phyloP scores from a whole-genome alignment of 2,888 invertebrate species.

The Pristionchus entomophagus region DNA sequence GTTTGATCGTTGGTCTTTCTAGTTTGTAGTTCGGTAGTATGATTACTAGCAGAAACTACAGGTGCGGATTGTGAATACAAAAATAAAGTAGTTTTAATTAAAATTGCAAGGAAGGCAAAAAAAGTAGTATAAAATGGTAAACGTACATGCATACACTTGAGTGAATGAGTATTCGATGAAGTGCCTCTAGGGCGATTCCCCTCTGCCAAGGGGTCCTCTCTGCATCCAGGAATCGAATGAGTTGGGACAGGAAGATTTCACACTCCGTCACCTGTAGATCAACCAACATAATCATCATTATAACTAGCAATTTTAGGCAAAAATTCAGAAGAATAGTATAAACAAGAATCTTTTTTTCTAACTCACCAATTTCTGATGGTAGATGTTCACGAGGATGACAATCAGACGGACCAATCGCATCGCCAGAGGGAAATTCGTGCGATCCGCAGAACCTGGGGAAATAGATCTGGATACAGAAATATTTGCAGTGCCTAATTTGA shows the following conservation, averaged over 20 bases:
- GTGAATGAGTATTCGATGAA: conserved; percentile 93
- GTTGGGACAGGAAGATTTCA: conserved; percentile 95
- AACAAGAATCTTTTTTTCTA: background rate
- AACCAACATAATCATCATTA: background rate
- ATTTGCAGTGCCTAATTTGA: background rate
- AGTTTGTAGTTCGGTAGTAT: too few relatives aligned
- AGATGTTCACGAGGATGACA: conserved; percentile 90
- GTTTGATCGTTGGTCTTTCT: too few relatives aligned
- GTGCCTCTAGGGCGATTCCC: conserved; percentile 92
- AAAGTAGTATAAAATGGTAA: background rate
- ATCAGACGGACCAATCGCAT: conserved; percentile 94
- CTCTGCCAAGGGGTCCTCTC: conserved; percentile 97
- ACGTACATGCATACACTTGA: conserved; percentile 82
- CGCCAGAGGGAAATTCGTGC: conserved; percentile 96
- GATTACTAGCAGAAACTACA: too few relatives aligned
- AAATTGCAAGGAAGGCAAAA: too few relatives aligned
- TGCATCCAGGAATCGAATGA: conserved; percentile 96
- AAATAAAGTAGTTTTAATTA: too few relatives aligned
- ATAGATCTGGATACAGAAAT: background rate
- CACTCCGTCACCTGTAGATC: conserved; percentile 87
- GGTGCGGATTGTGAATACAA: too few relatives aligned
- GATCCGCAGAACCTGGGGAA: conserved; percentile 82
- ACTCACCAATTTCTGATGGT: conserved; percentile 68
- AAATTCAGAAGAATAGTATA: background rate
- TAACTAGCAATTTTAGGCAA: background rate